Percentiles rank a stretch among this genome's conserved stretches.
phyloP scores from a whole-genome alignment of 1,140 invertebrate species.

The Drosophila rufa region DNA sequence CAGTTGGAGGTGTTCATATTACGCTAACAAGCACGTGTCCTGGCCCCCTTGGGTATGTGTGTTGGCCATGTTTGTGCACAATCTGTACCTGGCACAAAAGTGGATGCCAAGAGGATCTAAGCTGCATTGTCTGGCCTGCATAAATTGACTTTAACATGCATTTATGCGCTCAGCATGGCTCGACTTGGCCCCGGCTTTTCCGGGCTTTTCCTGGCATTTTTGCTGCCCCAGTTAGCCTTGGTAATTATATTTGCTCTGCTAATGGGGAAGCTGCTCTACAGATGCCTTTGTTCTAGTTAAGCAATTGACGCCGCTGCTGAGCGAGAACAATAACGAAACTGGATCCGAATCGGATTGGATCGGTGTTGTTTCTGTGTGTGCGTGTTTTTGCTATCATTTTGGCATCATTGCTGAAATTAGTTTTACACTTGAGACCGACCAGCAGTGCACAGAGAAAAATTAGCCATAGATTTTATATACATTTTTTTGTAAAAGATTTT shows the following conservation, averaged over 20 bases:
- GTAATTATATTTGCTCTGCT: slow-evolving; percentile 77
- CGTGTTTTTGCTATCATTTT: slow-evolving; percentile 55
- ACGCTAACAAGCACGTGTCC: slow-evolving; percentile 51
- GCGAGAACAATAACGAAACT: slow-evolving; percentile 45
- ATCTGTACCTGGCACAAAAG: slow-evolving; percentile 54
- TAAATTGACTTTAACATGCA: slow-evolving; percentile 59
- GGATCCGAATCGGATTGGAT: slow-evolving; percentile 36
- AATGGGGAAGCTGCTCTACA: slow-evolving; percentile 39
- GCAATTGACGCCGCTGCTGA: slow-evolving; percentile 50
- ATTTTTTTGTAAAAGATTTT: background rate
- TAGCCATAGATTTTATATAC: background rate
- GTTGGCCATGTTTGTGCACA: slow-evolving; percentile 29
- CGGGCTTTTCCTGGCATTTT: slow-evolving; percentile 35
- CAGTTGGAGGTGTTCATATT: slow-evolving; percentile 45
- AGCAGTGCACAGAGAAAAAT: slow-evolving; percentile 7
- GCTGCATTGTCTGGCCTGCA: slow-evolving; percentile 59
- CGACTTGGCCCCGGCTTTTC: slow-evolving; percentile 9
- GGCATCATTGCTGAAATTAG: slow-evolving; percentile 67
- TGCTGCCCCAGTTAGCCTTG: slow-evolving; percentile 66
- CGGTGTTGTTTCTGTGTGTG: background rate
- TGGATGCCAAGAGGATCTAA: slow-evolving; percentile 56
- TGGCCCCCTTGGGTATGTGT: slow-evolving; percentile 16
- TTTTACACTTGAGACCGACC: slow-evolving; percentile 59
- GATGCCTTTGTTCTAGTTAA: slow-evolving; percentile 67
- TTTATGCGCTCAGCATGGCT: slow-evolving; percentile 38